Base-by-base conservation (phyloP, 1,140 invertebrate species). In the Dysdera silvatica region DNA sequence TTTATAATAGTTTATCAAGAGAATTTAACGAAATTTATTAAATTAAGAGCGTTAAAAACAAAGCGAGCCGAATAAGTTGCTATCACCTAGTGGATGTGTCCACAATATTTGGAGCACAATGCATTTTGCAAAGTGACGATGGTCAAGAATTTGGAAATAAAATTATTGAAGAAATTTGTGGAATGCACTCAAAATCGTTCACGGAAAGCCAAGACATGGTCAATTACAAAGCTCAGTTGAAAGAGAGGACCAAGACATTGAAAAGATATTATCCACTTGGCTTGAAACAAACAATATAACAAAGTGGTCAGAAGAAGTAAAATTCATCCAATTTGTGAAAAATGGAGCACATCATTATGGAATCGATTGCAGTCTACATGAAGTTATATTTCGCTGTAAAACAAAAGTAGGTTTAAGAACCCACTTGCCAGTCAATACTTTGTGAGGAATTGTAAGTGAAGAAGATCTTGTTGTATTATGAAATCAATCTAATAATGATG, bases 221-320 rank as follows among this genome's bases (percentile, higher is more conserved):
- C 4, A 64, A 66, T 61, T 8, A n/a, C 63, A 66, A 40, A 52
- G 64, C n/a, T 66, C 64, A 3, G 64, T 66, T 24, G 64, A 66
- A 52, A 23, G 64, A 35, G 14, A 24, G 16, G 26, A 66, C 23
- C 48, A 37, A 41, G 63, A 66, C 18, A 18, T 62, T 14, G 45
- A 40, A 52, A 51, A 57, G 3, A 48, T 49, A 37, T 35, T 43
- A 57, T 20, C 23, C 0, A 14, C 32, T 35, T 35, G 37, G 54
- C 16, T 52, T 14, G 3, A 52, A 7, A 31, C 14, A 12, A 57
- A 55, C 16, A 56, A 60, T 29, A 60, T 4, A n/a, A 24, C 3
- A 10, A 40, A 60, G 26, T 60, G 23, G 57, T 37, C 16, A 16
- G 29, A 48, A 48, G 57, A 14, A 29, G 10, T 56, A 32, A 26